Evolutionary conservation across 2,888 invertebrate genomes (phyloP).

Genomic region (Syritta pipiens): DNA sequence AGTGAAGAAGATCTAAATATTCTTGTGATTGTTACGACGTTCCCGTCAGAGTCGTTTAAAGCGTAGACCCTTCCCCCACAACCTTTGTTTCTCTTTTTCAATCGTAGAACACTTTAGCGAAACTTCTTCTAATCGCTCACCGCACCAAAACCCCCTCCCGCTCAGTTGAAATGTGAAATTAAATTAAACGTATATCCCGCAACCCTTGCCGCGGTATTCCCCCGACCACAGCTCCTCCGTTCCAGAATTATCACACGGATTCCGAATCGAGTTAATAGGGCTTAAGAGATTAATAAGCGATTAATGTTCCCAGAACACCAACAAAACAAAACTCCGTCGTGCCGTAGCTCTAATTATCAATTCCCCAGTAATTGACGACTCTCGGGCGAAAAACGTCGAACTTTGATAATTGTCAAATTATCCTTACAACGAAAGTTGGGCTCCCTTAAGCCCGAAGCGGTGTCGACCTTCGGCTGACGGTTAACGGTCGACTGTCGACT

Average conservation of each 20-base stretch:
- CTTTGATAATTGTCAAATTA: slow-evolving; percentile 54
- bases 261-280: slow-evolving; percentile 55
- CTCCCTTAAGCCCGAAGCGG: slow-evolving; percentile 5
- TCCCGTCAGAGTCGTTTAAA: too few species aligned
- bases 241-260: slow-evolving; percentile 29
- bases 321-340: not conserved
- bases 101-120: too few species aligned
- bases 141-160: too few species aligned
- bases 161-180: not conserved
- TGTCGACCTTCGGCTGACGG: too few species aligned
- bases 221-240: slow-evolving; percentile 4
- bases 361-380: slow-evolving; percentile 41
- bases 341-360: slow-evolving; percentile 43
- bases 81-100: too few species aligned
- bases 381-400: slow-evolving; percentile 49
- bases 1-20: too few species aligned
- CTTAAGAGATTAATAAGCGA: slow-evolving; percentile 62
- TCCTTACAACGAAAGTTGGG: slow-evolving; percentile 46
- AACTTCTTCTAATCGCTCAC: too few species aligned
- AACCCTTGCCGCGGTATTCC: not conserved
- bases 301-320: slow-evolving; percentile 36
- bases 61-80: too few species aligned
- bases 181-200: not conserved
- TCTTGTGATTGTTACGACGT: too few species aligned
- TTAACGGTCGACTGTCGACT: too few species aligned